These are phyloP conservation scores for Zaprionus kolodkinae DNA, from an alignment of 1,140 invertebrate genomes.

Conservation along the genomic window DNA sequence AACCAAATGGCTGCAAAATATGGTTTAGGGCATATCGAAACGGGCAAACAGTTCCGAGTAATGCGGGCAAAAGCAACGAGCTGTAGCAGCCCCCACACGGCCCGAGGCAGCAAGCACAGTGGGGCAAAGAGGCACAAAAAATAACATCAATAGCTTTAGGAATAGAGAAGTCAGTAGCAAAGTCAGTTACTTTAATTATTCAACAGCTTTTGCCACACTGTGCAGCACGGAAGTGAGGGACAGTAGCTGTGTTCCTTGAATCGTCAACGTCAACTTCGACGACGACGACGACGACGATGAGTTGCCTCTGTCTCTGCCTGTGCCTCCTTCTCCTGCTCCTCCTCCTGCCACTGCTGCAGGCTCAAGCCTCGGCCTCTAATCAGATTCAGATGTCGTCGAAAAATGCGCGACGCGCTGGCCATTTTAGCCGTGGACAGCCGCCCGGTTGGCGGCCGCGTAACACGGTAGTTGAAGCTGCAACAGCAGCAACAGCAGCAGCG, in stretches of 20 bases:
- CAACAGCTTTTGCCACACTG: conserved; percentile 8
- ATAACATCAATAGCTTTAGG: no score
- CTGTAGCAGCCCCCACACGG: conserved; percentile 19
- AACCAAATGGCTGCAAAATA: conserved; percentile 57
- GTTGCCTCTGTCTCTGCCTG: background rate
- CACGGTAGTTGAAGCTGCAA: conserved; percentile 64
- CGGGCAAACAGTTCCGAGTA: conserved; percentile 30
- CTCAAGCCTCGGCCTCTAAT: conserved; percentile 62
- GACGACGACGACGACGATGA: conserved; percentile 47
- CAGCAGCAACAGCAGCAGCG: conserved; percentile 30
- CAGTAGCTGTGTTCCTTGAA: conserved; percentile 47
- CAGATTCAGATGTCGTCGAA: conserved; percentile 83
- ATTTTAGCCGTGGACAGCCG: conserved; percentile 62
- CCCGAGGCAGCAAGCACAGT: conserved; percentile 16
- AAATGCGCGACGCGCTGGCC: conserved; percentile 80
- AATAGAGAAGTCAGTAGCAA: no score
- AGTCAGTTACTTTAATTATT: no score
- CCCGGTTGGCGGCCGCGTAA: conserved; percentile 60
- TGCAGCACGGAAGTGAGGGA: conserved; percentile 23
- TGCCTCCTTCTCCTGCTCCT: conserved; percentile 30
- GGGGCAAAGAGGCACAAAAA: background rate
- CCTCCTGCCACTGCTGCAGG: conserved; percentile 16
- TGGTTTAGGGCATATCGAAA: conserved; percentile 60
- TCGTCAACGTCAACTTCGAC: conserved; percentile 70
- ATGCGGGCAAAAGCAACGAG: background rate